A percentile compares a stretch with the other conserved stretches of the same genome.
phyloP scores from a whole-genome alignment of 2,797 vertebrate genomes.

The Anomalospiza imberbis region DNA sequence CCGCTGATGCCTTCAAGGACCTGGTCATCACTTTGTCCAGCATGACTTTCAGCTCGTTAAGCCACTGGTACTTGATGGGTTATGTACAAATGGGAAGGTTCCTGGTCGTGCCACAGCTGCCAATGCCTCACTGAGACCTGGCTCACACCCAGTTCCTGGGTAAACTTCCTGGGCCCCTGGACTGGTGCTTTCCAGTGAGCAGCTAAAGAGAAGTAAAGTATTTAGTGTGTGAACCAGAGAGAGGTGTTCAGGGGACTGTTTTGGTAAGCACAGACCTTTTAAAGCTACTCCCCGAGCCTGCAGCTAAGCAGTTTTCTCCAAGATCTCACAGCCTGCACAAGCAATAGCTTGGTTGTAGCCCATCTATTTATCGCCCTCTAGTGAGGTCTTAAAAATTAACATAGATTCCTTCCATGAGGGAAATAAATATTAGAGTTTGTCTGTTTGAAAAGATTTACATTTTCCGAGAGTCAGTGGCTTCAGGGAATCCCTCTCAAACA shows the following conservation, averaged over 20 bases:
- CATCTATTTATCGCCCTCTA: constrained; percentile 32
- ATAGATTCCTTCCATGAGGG: neutral
- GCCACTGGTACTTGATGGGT: neutral
- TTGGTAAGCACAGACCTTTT: neutral
- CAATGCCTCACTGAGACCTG: fast-evolving
- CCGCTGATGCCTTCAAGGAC: neutral
- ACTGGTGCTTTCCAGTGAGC: neutral
- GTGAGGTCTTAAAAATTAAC: neutral
- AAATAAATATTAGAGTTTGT: neutral
- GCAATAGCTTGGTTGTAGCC: neutral
- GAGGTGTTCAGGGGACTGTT: neutral
- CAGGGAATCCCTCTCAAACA: neutral
- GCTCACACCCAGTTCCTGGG: neutral
- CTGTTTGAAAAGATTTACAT: neutral
- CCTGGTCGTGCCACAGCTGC: neutral
- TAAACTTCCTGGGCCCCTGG: neutral
- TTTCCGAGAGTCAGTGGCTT: neutral
- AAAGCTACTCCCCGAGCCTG: neutral
- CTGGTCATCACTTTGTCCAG: neutral
- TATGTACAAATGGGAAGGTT: neutral
- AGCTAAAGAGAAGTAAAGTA: neutral
- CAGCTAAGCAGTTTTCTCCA: neutral
- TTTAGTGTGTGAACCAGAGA: neutral
- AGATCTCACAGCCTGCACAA: neutral
- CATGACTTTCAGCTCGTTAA: neutral